Evolutionary conservation across 2,113 vertebrate species (phyloP).

Genomic region (Pardalotus punctatus): DNA sequence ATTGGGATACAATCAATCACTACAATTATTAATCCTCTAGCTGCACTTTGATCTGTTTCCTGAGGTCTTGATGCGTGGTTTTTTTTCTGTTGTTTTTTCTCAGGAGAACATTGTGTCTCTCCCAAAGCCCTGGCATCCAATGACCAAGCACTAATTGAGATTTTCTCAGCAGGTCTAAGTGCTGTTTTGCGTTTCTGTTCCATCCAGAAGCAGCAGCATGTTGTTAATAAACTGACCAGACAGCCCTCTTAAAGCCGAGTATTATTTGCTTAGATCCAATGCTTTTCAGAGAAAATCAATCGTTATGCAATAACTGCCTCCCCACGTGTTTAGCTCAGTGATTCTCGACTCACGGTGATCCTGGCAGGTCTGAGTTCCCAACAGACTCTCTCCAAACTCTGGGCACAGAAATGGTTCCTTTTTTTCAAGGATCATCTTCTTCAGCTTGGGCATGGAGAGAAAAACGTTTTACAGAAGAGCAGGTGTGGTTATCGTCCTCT

Average conservation of each 20-base stretch:
- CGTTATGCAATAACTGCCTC: not conserved
- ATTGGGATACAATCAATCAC: not conserved
- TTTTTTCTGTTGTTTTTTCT: not conserved
- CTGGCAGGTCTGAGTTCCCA: not conserved
- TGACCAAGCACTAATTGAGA: not conserved
- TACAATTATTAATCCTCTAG: not conserved
- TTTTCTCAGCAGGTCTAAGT: not conserved
- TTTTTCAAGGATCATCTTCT: not conserved
- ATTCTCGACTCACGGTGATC: not conserved
- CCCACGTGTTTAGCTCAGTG: not conserved
- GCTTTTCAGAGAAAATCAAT: conserved; percentile 18
- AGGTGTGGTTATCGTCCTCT: not conserved
- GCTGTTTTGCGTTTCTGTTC: not conserved
- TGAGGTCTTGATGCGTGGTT: not conserved
- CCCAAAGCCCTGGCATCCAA: not conserved
- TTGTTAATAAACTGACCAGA: conserved; percentile 1
- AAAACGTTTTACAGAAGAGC: not conserved
- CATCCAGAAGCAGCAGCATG: not conserved
- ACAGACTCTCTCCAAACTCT: not conserved
- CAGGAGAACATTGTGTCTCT: not conserved
- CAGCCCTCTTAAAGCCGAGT: not conserved
- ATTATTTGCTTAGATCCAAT: not conserved
- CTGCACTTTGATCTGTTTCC: not conserved
- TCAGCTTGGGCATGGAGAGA: not conserved
- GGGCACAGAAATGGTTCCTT: not conserved